phyloP scores from a whole-genome alignment of 2,113 vertebrate species.

The Drymodes brunneopygia region DNA sequence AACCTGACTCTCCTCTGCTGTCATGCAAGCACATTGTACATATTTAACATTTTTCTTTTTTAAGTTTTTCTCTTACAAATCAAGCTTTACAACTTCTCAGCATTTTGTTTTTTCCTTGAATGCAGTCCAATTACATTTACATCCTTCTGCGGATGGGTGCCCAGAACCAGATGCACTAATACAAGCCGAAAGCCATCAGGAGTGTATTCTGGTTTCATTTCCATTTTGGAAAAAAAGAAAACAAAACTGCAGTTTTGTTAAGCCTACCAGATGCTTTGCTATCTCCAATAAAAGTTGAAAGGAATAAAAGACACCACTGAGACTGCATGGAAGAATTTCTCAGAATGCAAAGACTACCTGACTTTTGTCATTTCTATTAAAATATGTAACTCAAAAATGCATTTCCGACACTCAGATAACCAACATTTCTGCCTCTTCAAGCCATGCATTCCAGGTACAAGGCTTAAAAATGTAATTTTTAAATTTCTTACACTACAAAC shows the following conservation, averaged over 20 bases:
- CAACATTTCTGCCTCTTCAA: background rate
- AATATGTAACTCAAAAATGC: background rate
- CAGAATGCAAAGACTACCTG: background rate
- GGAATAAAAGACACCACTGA: background rate
- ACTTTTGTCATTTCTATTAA: background rate
- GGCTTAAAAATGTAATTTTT: background rate
- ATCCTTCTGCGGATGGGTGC: background rate
- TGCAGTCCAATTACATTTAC: background rate
- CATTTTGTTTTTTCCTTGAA: conserved; percentile 6
- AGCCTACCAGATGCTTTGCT: background rate
- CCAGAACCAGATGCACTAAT: conserved; percentile 26
- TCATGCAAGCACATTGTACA: background rate
- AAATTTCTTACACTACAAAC: background rate
- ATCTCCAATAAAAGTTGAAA: background rate
- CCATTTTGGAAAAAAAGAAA: conserved; percentile 22
- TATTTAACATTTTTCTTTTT: background rate
- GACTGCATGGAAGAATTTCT: background rate
- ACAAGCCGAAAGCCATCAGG: background rate
- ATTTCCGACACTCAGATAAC: background rate
- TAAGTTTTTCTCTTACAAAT: conserved; percentile 6
- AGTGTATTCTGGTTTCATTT: conserved; percentile 2
- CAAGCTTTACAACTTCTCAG: background rate
- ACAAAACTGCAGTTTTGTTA: background rate
- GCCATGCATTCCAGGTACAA: background rate
- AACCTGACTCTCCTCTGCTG: background rate